Evolutionary conservation across 2,888 invertebrate species (phyloP).

Genomic region (Apodemia hepburni): DNA sequence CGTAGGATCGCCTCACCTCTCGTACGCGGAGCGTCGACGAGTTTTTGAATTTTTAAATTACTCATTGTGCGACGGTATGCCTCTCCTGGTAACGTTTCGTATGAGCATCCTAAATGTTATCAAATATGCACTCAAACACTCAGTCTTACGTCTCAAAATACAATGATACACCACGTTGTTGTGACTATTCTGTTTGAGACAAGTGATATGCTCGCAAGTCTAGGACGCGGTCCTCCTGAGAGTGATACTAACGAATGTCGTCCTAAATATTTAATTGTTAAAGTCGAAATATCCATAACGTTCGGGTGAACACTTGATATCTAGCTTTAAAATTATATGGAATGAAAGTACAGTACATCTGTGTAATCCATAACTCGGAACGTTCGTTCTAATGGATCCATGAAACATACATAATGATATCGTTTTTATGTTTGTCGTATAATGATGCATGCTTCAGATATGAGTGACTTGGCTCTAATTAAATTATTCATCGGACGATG

Average conservation of each 20-base stretch:
- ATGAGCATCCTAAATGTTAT: constrained; percentile 44
- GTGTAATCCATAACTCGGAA: constrained; percentile 63
- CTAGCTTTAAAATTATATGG: constrained; percentile 47
- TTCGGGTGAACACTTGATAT: constrained; percentile 50
- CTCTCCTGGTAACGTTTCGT: constrained; percentile 52
- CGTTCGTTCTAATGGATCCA: constrained; percentile 41
- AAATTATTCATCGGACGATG: not conserved
- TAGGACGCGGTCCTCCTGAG: constrained; percentile 66
- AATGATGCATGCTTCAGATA: constrained; percentile 26
- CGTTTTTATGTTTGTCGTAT: constrained; percentile 26
- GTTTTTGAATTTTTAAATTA: constrained; percentile 82
- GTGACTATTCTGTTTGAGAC: constrained; percentile 43
- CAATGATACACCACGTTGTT: constrained; percentile 37
- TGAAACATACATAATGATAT: constrained; percentile 37
- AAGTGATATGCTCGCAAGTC: constrained; percentile 55
- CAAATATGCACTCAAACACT: constrained; percentile 60
- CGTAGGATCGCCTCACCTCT: constrained; percentile 67
- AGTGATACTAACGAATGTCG: constrained; percentile 72
- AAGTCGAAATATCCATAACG: constrained; percentile 62
- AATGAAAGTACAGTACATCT: constrained; percentile 53
- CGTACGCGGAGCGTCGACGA: constrained; percentile 68
- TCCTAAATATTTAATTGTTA: constrained; percentile 73
- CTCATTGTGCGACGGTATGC: constrained; percentile 79
- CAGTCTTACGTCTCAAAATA: constrained; percentile 56
- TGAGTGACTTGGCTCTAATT: constrained; percentile 22